Base-by-base conservation (phyloP, 1,140 invertebrate genomes). In the Lucilia cuprina region DNA sequence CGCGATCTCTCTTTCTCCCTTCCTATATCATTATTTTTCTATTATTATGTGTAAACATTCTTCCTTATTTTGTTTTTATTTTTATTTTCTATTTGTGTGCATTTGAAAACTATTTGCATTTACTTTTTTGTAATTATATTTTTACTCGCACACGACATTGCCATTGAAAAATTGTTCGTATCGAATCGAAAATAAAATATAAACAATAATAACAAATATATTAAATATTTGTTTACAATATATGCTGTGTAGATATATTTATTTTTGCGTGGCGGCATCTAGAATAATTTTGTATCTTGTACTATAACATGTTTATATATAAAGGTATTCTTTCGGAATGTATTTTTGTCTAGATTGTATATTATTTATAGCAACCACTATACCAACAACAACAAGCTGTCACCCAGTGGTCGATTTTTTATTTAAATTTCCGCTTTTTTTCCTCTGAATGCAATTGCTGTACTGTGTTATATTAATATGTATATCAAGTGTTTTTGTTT, bases 221-320 rank as follows among this genome's bases (percentile, higher is more conserved):
- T 70, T 70, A 25, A 70, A 70, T 70, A 70, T 70, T 30, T 70
- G 65, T 70, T 70, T 70, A 70, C 65, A 70, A 21, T 60, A 60
- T 3, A 41, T 41, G 10, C 10, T 41, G 7, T 7, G 41, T 41
- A 41, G 41, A 0, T 55, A 55, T 55, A 17, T 55, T 55, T 55
- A 55, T 10, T 55, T 55, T 12, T 55, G 50, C 50, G 50, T 55
- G 50, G 50, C 50, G 10, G 50, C 13, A n/a, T 55, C 50, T 55
- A 55, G 50, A 17, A 55, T 41, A 41, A 0, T 41, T 55, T 55
- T 55, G 17, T 13, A 55, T 55, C 12, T n/a, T 8, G 13, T 55
- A 55, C 50, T 0, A 9, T 14, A 49, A 30, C 7, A 55, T 55
- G 50, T 55, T 55, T 12, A 14, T 55, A 55, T 12, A 5, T 12